Percentiles rank a stretch among this genome's conserved stretches.
Conservation (phyloP, 2,113 vertebrate species). For the Scomber colias region DNA sequence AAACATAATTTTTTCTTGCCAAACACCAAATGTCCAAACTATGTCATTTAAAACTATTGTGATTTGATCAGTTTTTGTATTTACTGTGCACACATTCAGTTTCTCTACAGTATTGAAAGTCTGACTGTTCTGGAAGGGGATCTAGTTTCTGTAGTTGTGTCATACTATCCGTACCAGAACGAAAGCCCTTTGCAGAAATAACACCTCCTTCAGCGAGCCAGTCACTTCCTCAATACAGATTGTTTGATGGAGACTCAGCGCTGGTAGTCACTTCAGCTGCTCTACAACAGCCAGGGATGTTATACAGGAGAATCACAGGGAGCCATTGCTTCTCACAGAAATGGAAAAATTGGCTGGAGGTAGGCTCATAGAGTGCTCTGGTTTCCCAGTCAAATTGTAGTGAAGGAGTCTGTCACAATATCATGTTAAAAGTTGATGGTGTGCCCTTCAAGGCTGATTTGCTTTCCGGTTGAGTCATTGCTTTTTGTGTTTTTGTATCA, state of each 20-base stretch:
- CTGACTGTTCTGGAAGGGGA: slow-evolving; percentile 8
- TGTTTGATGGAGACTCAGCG: slow-evolving; percentile 53
- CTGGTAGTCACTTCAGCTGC: slow-evolving; percentile 35
- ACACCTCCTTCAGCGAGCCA: slow-evolving; percentile 60
- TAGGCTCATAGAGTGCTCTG: slow-evolving; percentile 66
- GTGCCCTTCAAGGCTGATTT: slow-evolving; percentile 34
- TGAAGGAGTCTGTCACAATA: slow-evolving; percentile 50
- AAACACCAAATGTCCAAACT: neutral
- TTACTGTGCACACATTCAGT: neutral
- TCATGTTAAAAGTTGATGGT: slow-evolving; percentile 38
- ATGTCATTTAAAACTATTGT: neutral
- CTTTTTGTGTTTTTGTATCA: slow-evolving; percentile 14
- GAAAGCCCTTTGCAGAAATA: slow-evolving; percentile 63
- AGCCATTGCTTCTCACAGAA: slow-evolving; percentile 78
- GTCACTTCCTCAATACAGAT: slow-evolving; percentile 77
- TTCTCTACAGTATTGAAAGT: slow-evolving; percentile 17
- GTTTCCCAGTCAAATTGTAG: slow-evolving; percentile 30
- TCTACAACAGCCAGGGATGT: slow-evolving; percentile 71
- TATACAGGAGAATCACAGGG: slow-evolving; percentile 76
- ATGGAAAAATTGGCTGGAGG: slow-evolving; percentile 78
- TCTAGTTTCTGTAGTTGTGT: slow-evolving; percentile 43
- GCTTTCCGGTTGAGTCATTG: slow-evolving; percentile 52
- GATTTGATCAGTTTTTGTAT: neutral
- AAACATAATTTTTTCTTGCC: too few relatives aligned
- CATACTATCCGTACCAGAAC: slow-evolving; percentile 17